Percentiles rank a stretch among this genome's conserved stretches.
phyloP scores from a whole-genome alignment of 2,888 invertebrate species.

The Agapetus fuscipes region DNA sequence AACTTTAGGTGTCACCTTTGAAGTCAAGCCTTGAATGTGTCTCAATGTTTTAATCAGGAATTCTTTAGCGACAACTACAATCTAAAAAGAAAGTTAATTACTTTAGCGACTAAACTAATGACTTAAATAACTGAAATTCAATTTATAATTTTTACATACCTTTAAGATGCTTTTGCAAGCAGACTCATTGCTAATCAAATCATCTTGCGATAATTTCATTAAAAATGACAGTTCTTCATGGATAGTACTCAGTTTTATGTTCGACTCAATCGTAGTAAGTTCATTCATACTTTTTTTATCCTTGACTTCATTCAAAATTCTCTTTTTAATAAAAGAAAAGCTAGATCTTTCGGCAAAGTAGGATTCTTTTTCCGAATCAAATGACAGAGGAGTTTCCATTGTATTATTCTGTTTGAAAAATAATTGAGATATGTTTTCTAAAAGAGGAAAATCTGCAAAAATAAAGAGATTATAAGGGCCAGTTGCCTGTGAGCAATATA shows the following conservation, averaged over 20 bases:
- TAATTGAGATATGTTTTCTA: conserved; percentile 7
- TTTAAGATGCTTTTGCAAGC: conserved; percentile 3
- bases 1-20: conserved; percentile 32
- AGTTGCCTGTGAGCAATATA: too few species aligned
- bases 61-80: conserved; percentile 6
- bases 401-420: conserved; percentile 6
- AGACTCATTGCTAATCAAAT: conserved; percentile 1
- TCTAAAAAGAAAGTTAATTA: conserved; percentile 4
- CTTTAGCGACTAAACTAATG: too few species aligned
- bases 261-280: neutral
- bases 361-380: conserved; percentile 9
- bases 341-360: conserved; percentile 12
- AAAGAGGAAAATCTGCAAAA: conserved; percentile 14
- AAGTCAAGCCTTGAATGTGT: conserved; percentile 28
- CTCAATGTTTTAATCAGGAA: conserved; percentile 12
- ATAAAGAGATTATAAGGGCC: too few species aligned
- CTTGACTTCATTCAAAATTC: conserved; percentile 7
- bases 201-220: conserved; percentile 4
- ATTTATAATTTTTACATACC: conserved; percentile 5
- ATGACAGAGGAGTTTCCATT: conserved; percentile 5
- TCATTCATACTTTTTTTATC: neutral
- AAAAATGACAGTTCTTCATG: conserved; percentile 8
- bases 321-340: conserved; percentile 9
- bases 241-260: conserved; percentile 5
- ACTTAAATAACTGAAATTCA: too few species aligned